Evolutionary conservation across 2,113 vertebrate genomes (phyloP), one percentile per base, ranked within the genome.

Genomic region (Polyodon spathula): DNA sequence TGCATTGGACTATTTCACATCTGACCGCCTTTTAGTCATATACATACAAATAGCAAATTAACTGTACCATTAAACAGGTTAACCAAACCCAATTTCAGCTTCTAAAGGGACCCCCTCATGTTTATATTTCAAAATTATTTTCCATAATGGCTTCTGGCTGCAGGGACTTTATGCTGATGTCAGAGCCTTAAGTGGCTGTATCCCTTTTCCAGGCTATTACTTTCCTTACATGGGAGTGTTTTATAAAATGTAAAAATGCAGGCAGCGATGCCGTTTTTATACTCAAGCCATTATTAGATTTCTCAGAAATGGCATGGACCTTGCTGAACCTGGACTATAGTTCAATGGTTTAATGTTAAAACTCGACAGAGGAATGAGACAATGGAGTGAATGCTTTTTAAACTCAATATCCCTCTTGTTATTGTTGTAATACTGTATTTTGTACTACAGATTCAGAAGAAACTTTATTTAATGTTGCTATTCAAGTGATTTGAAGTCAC

Each of bases 21-120:
- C 73, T 82, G 82, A 86, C 78, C 48, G 14, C 83, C 76, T 86
- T 77, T 81, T 81, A 84, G 77, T 83, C 81, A 77, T 79, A 78
- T 80, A 79, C 79, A 81, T 82, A 84, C 71, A 80, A 77, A 87
- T 83, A 81, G 81, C 82, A 84, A 83, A 83, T 86, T 88, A 89
- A 87, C 76, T 75, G 77, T 73, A 74, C 72, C 76, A 68, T 80
- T 86, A 81, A 86, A 81, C 76, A 63, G 55, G 70, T 85, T 85
- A 78, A 82, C 80, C 80, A 74, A 79, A 74, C 73, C 77, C 70
- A 77, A 76, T 80, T 80, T 27, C 6, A n/a, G 14, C 4, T 17
- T 55, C 5, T 27, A 6, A 17, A 40, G 44, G 1, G 6, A 27
- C 27, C 27, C 44, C 44, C 17, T n/a, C 60, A 8, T 55, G 17